phyloP scores from a whole-genome alignment of 2,113 vertebrate species.

The Grammomys dolichurus region DNA sequence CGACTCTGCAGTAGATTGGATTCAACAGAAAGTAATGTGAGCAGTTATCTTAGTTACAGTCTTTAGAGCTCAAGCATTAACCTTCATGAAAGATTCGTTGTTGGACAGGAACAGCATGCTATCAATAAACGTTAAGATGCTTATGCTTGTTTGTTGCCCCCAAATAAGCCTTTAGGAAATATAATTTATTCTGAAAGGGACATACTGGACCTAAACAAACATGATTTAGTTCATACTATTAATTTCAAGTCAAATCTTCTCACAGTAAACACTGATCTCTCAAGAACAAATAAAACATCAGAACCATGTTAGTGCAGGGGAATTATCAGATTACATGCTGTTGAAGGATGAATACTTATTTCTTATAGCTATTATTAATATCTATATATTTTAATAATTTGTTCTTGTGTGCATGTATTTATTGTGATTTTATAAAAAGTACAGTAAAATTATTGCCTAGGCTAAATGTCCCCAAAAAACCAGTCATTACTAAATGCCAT shows the following conservation, averaged over 20 bases:
- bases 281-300: not conserved
- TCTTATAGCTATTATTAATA: not conserved
- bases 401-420: not conserved
- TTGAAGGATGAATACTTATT: not conserved
- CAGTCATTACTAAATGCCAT: not conserved
- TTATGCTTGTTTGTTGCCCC: not conserved
- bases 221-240: not conserved
- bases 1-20: not conserved
- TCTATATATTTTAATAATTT: conserved; percentile 47
- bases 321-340: not conserved
- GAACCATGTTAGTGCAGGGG: not conserved
- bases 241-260: conserved; percentile 28
- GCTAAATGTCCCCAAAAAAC: not conserved
- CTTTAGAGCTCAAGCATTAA: not conserved
- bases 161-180: conserved; percentile 30
- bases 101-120: not conserved
- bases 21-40: not conserved
- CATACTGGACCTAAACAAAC: not conserved
- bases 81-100: conserved; percentile 42
- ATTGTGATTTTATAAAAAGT: conserved; percentile 20
- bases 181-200: not conserved
- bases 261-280: conserved; percentile 1
- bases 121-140: not conserved
- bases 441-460: not conserved
- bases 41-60: conserved; percentile 31